These are phyloP conservation scores for Ornithoptera priamus DNA, from an alignment of 2,888 invertebrate genomes.

Conservation along the genomic window DNA sequence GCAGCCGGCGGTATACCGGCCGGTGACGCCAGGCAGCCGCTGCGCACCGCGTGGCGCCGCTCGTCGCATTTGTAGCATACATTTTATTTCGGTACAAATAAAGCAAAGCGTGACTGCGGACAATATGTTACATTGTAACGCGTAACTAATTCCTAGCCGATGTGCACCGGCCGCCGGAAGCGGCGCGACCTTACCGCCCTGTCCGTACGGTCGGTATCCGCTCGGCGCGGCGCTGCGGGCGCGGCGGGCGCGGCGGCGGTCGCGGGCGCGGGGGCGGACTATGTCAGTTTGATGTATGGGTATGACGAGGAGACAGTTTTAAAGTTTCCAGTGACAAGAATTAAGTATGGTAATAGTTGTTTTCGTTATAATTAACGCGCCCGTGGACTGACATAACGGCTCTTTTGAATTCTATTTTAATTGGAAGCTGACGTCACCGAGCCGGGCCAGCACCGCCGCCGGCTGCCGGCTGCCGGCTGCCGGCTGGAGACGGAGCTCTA, in stretches of 20 bases:
- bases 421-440: constrained; percentile 45
- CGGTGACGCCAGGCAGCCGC: no score
- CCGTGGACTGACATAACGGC: constrained; percentile 69
- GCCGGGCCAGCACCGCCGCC: neutral
- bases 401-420: constrained; percentile 49
- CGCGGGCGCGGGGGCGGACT: neutral
- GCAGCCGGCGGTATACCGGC: no score
- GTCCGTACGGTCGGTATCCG: no score
- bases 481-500: no score
- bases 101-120: constrained; percentile 40
- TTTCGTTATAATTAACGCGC: constrained; percentile 55
- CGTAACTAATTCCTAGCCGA: constrained; percentile 36
- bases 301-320: constrained; percentile 58
- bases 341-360: constrained; percentile 51
- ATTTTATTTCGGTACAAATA: constrained; percentile 35
- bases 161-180: constrained; percentile 25
- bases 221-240: no score
- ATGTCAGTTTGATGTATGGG: constrained; percentile 47
- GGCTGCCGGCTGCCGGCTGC: neutral
- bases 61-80: constrained; percentile 15
- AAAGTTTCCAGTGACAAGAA: constrained; percentile 61
- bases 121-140: constrained; percentile 60
- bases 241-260: no score
- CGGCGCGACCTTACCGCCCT: no score
- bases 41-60: no score